Base-by-base conservation (phyloP, 1,140 invertebrate species). In the Zaprionus davidi region DNA sequence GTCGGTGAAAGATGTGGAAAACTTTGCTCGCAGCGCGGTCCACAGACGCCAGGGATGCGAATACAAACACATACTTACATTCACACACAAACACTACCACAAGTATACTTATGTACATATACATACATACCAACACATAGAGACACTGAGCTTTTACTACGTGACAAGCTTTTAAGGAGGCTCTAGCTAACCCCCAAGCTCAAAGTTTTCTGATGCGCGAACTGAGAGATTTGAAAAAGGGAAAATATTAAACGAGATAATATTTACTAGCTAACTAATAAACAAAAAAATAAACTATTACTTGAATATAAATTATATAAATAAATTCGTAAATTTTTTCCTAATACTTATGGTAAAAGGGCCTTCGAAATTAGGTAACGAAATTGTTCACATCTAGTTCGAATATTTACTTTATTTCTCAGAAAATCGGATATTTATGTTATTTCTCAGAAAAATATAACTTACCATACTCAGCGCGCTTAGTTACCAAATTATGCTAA, bases 1-100 rank as follows among this genome's bases (percentile, higher is more conserved):
- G 76, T 80, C 76, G 51, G 76, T 74, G 62, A 58, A 79, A 76
- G 81, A 83, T 78, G 71, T 57, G 77, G 70, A 80, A 46, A 86
- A 82, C 76, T 86, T 87, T 28, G 55, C 72, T 71, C 56, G 76
- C 66, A 70, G 60, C 67, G 51, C 78, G 80, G 67, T 83, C 83
- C 71, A 65, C 31, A 73, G 51, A 64, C 59, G 55, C 24, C 17
- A 41, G 26, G 24, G 53, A 38, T 28, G 31, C 31, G 13, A 22
- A 55, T 31, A 5, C 44, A 15, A 17, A 55, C 11, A 63, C 58
- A 34, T 5, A 38, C 26, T 49, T 22, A 28, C 15, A 41, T 12
- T 51, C 36, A 34, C 12, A 58, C 44, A 36, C 44, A 62, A 20
- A 38, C 5, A 11, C 12, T 13, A 41, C 5, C n/a, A 9, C 3